Evolutionary conservation across 2,797 vertebrate species (phyloP).

Genomic region (Emydoidea blandingii): DNA sequence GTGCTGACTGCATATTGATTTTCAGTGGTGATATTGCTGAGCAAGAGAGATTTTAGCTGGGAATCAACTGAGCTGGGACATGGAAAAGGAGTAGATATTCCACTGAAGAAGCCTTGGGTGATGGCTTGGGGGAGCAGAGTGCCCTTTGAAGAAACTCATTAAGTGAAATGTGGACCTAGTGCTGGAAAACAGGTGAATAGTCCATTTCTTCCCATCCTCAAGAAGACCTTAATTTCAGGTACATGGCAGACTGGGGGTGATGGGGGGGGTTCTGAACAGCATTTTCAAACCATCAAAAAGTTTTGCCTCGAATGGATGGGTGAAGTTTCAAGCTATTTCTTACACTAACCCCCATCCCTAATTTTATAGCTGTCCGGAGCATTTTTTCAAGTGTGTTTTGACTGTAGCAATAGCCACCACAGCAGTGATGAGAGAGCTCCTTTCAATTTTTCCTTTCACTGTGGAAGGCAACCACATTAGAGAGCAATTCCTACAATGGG

Average conservation of each 20-base stretch:
- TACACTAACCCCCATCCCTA: conserved; percentile 39
- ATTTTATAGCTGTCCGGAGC: conserved; percentile 45
- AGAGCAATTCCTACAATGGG: conserved; percentile 40
- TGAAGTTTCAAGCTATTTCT: conserved; percentile 47
- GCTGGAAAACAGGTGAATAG: neutral
- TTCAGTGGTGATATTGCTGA: neutral
- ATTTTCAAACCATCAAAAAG: conserved; percentile 31
- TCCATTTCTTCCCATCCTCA: conserved; percentile 24
- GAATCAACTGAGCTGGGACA: neutral
- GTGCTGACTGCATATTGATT: neutral
- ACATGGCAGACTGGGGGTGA: neutral
- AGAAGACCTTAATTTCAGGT: conserved; percentile 32
- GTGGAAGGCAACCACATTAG: conserved; percentile 27
- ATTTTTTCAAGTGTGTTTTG: conserved; percentile 44
- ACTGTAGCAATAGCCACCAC: conserved; percentile 39
- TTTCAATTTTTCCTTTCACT: conserved; percentile 10
- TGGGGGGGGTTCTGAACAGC: conserved; percentile 33
- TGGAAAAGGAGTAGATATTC: neutral
- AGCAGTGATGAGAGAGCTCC: conserved; percentile 53
- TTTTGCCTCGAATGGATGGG: conserved; percentile 25
- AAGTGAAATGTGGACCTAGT: neutral
- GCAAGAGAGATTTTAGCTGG: neutral
- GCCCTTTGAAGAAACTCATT: neutral
- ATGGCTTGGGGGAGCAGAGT: neutral
- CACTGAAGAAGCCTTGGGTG: neutral